Conservation (phyloP, 2,888 invertebrate genomes). For the Nemapogon koenigi region DNA sequence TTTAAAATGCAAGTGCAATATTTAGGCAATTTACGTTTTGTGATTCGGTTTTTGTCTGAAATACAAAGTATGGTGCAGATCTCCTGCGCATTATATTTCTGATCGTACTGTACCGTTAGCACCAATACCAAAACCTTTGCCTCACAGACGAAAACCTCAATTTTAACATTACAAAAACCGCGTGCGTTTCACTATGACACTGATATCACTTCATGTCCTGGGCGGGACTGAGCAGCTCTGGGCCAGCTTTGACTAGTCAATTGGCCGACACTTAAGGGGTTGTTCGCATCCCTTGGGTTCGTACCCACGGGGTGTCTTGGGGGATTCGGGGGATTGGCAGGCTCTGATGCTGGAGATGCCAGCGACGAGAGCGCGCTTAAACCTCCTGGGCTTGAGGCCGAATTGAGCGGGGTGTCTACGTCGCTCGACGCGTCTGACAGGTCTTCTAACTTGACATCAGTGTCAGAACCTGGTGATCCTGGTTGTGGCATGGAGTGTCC, state of each 20-base stretch:
- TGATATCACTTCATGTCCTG: slow-evolving; percentile 54
- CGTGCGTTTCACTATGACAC: slow-evolving; percentile 55
- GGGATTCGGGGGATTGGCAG: slow-evolving; percentile 59
- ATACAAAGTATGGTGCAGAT: no score
- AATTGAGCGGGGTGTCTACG: slow-evolving; percentile 59
- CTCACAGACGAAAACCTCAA: no score
- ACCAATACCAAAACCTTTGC: no score
- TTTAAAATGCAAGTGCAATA: no score
- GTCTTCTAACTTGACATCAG: slow-evolving; percentile 71
- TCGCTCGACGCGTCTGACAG: slow-evolving; percentile 70
- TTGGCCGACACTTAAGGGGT: slow-evolving; percentile 90
- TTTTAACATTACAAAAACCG: no score
- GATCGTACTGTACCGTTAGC: no score
- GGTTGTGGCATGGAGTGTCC: slow-evolving; percentile 79
- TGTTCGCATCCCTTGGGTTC: slow-evolving; percentile 90
- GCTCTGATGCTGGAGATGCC: slow-evolving; percentile 79
- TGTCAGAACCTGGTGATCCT: slow-evolving; percentile 82
- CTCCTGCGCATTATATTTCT: no score
- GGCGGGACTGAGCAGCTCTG: slow-evolving; percentile 38
- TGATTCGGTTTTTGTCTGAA: no score
- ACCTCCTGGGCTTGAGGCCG: slow-evolving; percentile 56
- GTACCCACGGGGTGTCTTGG: slow-evolving; percentile 85
- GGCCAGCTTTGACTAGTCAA: slow-evolving; percentile 75
- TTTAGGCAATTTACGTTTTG: no score
- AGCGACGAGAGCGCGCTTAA: slow-evolving; percentile 61